phyloP scores from a whole-genome alignment of 1,140 invertebrate genomes.

The Elymnias hypermnestra region DNA sequence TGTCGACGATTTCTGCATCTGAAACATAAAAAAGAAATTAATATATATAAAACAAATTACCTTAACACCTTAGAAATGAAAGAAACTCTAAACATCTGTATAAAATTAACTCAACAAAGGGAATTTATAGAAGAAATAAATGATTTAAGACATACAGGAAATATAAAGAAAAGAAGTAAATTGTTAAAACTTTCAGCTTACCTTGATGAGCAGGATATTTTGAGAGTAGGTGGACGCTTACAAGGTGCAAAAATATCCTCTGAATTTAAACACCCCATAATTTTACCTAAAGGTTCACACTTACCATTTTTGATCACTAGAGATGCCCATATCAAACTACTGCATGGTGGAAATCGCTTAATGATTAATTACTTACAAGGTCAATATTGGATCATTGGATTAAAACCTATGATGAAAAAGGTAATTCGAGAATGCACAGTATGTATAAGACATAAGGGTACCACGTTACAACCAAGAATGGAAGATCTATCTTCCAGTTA shows the following conservation, averaged over 20 bases:
- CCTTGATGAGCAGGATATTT: constrained; percentile 30
- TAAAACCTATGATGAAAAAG: constrained; percentile 8
- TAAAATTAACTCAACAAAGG: constrained; percentile 19
- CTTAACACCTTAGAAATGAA: constrained; percentile 10
- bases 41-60: constrained; percentile 12
- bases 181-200: constrained; percentile 29
- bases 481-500: constrained; percentile 10
- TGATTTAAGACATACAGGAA: constrained; percentile 16
- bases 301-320: background rate
- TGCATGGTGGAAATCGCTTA: constrained; percentile 14
- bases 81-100: constrained; percentile 11
- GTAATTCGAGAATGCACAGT: constrained; percentile 9
- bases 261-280: constrained; percentile 30
- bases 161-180: constrained; percentile 20
- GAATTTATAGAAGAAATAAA: constrained; percentile 19
- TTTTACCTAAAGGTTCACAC: constrained; percentile 19
- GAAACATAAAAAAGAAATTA: constrained; percentile 4
- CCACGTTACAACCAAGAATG: constrained; percentile 7
- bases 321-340: background rate
- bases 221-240: constrained; percentile 41
- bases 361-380: constrained; percentile 9
- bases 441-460: constrained; percentile 7
- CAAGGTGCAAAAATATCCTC: constrained; percentile 25
- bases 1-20: constrained; percentile 21
- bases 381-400: constrained; percentile 17